Conservation (phyloP, 2,888 invertebrate genomes). For the Tipula lateralis region DNA sequence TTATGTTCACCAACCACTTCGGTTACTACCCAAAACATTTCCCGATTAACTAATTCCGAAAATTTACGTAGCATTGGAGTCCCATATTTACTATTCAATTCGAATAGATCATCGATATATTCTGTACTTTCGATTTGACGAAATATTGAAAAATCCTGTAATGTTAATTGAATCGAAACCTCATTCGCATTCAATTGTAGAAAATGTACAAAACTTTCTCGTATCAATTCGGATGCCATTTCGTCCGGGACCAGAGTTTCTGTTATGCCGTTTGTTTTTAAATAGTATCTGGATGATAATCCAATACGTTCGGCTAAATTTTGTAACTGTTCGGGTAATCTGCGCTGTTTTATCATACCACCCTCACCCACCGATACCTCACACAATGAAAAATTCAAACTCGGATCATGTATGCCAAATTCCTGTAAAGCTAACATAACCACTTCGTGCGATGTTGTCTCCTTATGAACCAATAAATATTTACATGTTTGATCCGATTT, state of each 20-base stretch:
- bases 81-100: conserved; percentile 81
- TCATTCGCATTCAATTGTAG: conserved; percentile 93
- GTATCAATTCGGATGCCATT: conserved; percentile 83
- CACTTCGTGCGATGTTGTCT: conserved; percentile 82
- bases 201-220: conserved; percentile 90
- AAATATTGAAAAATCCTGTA: conserved; percentile 92
- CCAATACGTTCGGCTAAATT: conserved; percentile 95
- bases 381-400: conserved; percentile 89
- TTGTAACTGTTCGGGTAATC: conserved; percentile 89
- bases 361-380: conserved; percentile 95
- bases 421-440: conserved; percentile 96
- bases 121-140: conserved; percentile 96
- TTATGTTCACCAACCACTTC: conserved; percentile 94
- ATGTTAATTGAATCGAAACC: conserved; percentile 91
- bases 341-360: conserved; percentile 91
- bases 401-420: conserved; percentile 91
- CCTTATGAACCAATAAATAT: conserved; percentile 93
- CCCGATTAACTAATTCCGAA: conserved; percentile 92
- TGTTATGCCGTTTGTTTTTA: conserved; percentile 90
- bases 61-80: conserved; percentile 91
- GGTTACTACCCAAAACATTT: conserved; percentile 99
- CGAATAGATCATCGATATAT: conserved; percentile 91
- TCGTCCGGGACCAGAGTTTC: conserved; percentile 97
- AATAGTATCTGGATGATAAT: conserved; percentile 84
- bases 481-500: conserved; percentile 97